Evolutionary conservation across 2,888 invertebrate genomes (phyloP).

Genomic region (Trichopoda pennipes): DNA sequence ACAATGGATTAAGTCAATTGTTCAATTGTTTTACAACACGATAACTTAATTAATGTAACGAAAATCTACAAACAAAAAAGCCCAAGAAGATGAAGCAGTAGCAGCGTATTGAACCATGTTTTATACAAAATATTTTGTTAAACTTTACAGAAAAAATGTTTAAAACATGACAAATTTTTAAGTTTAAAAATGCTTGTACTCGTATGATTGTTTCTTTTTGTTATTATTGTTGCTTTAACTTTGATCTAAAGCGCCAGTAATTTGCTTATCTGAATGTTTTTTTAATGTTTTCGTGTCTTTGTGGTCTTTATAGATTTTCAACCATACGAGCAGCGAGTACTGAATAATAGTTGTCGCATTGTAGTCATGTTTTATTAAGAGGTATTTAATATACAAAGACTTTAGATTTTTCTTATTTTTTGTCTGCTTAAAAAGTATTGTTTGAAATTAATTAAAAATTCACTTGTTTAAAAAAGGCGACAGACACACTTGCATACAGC

Average conservation of each 20-base stretch:
- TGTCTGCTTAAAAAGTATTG: constrained; percentile 50
- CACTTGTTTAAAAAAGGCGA: constrained; percentile 57
- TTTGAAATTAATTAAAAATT: constrained; percentile 69
- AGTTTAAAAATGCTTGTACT: constrained; percentile 43
- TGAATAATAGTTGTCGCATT: constrained; percentile 18
- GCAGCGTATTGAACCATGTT: background rate
- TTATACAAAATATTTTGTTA: constrained; percentile 14
- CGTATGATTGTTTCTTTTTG: constrained; percentile 1
- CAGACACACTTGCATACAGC: constrained; percentile 40
- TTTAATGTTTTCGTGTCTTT: constrained; percentile 19
- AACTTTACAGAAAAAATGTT: constrained; percentile 30
- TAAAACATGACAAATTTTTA: constrained; percentile 65
- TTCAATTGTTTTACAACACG: constrained; percentile 69
- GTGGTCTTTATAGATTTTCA: constrained; percentile 39
- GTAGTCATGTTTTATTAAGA: constrained; percentile 39
- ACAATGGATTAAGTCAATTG: constrained; percentile 69
- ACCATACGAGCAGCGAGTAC: constrained; percentile 7
- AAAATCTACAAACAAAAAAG: constrained; percentile 14
- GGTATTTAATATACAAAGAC: constrained; percentile 45
- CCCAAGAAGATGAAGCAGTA: constrained; percentile 36
- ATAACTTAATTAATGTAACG: constrained; percentile 68
- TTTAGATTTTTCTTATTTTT: constrained; percentile 9
- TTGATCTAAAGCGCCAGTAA: constrained; percentile 79
- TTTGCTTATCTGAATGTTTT: constrained; percentile 76
- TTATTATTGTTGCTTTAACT: constrained; percentile 71